phyloP scores from a whole-genome alignment of 2,888 invertebrate species.

The Nyleta sp. region DNA sequence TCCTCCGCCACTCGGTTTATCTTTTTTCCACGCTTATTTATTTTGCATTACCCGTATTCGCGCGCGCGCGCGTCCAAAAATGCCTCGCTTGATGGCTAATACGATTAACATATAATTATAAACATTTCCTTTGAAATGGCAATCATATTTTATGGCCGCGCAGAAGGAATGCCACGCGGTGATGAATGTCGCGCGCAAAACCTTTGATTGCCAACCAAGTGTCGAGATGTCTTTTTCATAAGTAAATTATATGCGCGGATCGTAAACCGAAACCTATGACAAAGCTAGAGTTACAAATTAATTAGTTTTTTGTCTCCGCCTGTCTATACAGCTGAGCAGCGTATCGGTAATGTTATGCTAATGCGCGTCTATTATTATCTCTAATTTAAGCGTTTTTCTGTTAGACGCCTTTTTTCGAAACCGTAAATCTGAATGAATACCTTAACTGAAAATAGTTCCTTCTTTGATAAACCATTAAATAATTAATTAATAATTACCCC shows the following conservation, averaged over 20 bases:
- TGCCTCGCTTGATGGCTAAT: constrained; percentile 38
- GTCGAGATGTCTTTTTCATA: constrained; percentile 48
- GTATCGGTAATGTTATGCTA: constrained; percentile 26
- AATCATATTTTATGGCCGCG: constrained; percentile 52
- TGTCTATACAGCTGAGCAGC: constrained; percentile 7
- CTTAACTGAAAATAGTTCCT: no score
- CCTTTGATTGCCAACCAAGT: constrained; percentile 51
- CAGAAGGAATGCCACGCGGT: constrained; percentile 38
- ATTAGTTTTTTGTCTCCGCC: constrained; percentile 42
- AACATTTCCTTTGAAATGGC: constrained; percentile 30
- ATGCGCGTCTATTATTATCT: no score
- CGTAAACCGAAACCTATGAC: constrained; percentile 50
- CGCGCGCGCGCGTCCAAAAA: constrained; percentile 4
- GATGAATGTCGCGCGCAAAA: constrained; percentile 57
- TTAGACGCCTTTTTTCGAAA: no score
- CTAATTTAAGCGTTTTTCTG: no score
- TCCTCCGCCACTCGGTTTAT: neutral
- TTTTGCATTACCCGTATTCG: neutral
- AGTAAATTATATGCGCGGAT: constrained; percentile 43
- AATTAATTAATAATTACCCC: no score
- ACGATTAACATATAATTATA: constrained; percentile 53
- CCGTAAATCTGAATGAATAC: no score
- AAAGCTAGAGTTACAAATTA: constrained; percentile 49
- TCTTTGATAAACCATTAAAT: no score
- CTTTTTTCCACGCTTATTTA: constrained; percentile 7